Evolutionary conservation across 35 echinoderm and acorn worm genomes (phyloP).

Genomic region (Holothuria glaberrima): DNA sequence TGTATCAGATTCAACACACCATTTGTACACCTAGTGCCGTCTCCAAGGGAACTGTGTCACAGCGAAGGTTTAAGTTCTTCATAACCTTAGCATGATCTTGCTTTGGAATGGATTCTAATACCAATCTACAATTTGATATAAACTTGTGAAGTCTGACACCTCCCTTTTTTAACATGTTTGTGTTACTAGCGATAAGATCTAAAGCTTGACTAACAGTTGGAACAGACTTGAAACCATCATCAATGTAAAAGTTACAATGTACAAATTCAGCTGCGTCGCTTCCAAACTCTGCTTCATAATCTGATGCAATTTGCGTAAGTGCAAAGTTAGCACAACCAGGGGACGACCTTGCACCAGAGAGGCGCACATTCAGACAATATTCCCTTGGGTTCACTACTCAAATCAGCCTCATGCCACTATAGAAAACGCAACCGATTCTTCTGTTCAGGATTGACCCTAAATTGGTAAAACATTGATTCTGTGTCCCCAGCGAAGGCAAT

Average conservation of each 20-base stretch:
- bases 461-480: conserved; percentile 75
- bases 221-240: conserved; percentile 65
- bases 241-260: conserved; percentile 63
- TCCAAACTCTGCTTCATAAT: conserved; percentile 59
- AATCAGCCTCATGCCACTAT: conserved; percentile 65
- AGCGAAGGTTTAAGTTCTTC: conserved; percentile 31
- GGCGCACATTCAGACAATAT: conserved; percentile 69
- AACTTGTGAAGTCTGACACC: conserved; percentile 69
- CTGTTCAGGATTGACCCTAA: conserved; percentile 38
- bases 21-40: conserved; percentile 60
- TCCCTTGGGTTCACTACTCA: conserved; percentile 33
- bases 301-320: conserved; percentile 53
- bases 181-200: conserved; percentile 39
- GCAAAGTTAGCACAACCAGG: conserved; percentile 69
- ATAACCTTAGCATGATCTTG: conserved; percentile 28
- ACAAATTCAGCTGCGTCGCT: conserved; percentile 41
- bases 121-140: conserved; percentile 59
- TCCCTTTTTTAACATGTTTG: conserved; percentile 46
- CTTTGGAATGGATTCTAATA: conserved; percentile 46
- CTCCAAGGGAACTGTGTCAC: conserved; percentile 42
- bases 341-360: conserved; percentile 66
- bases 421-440: conserved; percentile 67
- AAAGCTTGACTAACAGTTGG: conserved; percentile 39
- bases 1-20: conserved; percentile 45
- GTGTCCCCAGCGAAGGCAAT: conserved; percentile 71